A percentile compares a stretch with the other conserved stretches of the same genome.
phyloP scores from a whole-genome alignment of 2,888 invertebrate species.

The Megamerina dolium region DNA sequence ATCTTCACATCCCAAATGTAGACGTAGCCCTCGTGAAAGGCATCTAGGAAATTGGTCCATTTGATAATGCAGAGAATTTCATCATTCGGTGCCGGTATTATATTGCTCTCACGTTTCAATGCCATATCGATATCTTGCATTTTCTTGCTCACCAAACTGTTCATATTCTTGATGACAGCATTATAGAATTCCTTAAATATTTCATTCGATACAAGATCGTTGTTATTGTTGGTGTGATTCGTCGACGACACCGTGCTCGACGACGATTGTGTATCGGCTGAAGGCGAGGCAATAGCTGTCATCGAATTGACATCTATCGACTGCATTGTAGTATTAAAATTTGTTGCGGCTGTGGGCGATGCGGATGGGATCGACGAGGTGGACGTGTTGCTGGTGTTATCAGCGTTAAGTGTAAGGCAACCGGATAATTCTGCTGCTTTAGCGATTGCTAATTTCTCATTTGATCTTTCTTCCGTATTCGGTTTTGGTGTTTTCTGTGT shows the following conservation, averaged over 20 bases:
- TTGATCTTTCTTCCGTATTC: too few relatives aligned
- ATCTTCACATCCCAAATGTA: constrained; percentile 44
- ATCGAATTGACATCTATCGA: constrained; percentile 15
- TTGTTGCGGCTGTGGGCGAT: constrained; percentile 12
- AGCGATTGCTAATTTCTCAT: too few relatives aligned
- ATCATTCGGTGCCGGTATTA: constrained; percentile 40
- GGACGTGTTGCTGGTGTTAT: constrained; percentile 9
- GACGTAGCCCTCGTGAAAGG: constrained; percentile 36
- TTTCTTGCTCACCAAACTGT: constrained; percentile 42
- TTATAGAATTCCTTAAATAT: constrained; percentile 27
- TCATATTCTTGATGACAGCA: constrained; percentile 42
- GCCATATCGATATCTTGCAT: constrained; percentile 46
- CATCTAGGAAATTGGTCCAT: constrained; percentile 43
- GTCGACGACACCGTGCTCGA: neutral
- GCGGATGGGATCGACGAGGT: neutral
- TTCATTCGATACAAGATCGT: too few relatives aligned
- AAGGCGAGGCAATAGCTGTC: too few relatives aligned
- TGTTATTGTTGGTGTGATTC: neutral
- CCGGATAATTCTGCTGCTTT: constrained; percentile 34
- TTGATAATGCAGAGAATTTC: constrained; percentile 44
- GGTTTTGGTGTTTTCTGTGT: too few relatives aligned
- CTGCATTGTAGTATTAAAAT: constrained; percentile 12
- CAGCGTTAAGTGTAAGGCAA: constrained; percentile 34
- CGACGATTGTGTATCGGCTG: neutral
- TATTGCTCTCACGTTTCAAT: constrained; percentile 39